Conservation (phyloP, 2,113 vertebrate species). For the Catagonus wagneri region DNA sequence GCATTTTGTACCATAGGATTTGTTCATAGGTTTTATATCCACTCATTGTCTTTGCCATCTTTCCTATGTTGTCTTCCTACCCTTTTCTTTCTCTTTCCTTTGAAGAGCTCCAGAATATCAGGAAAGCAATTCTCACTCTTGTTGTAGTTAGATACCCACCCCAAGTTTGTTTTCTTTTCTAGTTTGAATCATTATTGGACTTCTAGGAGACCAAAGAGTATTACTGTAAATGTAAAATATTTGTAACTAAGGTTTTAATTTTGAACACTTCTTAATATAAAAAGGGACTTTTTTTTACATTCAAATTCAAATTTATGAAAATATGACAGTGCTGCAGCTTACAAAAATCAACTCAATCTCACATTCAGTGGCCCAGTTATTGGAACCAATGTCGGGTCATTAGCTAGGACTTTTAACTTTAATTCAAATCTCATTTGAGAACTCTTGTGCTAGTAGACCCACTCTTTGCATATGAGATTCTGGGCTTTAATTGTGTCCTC, state of each 20-base stretch:
- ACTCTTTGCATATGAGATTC: not conserved
- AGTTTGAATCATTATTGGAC: not conserved
- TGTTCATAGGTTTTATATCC: not conserved
- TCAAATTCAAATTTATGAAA: conserved; percentile 29
- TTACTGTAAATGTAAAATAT: not conserved
- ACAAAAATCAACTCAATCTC: not conserved
- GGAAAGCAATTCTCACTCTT: not conserved
- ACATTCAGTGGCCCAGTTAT: not conserved
- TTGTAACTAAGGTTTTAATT: not conserved
- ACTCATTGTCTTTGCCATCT: not conserved
- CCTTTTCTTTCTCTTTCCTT: not conserved
- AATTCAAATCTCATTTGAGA: not conserved
- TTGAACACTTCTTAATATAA: not conserved
- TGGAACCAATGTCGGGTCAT: not conserved
- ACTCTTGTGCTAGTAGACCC: not conserved
- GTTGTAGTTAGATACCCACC: not conserved
- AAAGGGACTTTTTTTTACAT: not conserved
- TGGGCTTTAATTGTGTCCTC: not conserved
- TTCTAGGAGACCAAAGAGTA: not conserved
- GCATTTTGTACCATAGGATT: not conserved
- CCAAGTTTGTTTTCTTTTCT: not conserved
- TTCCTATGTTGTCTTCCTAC: not conserved
- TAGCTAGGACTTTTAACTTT: not conserved
- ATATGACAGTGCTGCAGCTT: not conserved
- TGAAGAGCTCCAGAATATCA: not conserved